A percentile compares a stretch with the other conserved stretches of the same genome.
phyloP scores from a whole-genome alignment of 2,797 vertebrate genomes.

The Heterohyrax brucei region DNA sequence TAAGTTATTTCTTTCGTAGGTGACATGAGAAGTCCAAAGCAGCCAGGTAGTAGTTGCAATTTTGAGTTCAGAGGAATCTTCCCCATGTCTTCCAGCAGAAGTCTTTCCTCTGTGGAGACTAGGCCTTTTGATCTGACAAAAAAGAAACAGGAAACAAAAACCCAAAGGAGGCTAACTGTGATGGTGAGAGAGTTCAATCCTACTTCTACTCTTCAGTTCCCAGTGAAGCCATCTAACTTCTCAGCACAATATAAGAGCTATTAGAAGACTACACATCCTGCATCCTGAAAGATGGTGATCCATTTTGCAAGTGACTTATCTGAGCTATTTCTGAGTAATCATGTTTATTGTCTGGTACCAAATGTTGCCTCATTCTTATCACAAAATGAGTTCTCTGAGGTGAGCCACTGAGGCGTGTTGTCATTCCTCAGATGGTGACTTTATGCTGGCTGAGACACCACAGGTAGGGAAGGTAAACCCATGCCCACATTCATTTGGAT shows the following conservation, averaged over 20 bases:
- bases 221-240: not conserved
- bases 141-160: not conserved
- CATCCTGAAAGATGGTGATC: not conserved
- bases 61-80: not conserved
- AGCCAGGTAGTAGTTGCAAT: not conserved
- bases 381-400: not conserved
- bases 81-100: not conserved
- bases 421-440: not conserved
- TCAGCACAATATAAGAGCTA: not conserved
- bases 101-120: not conserved
- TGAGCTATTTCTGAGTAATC: not conserved
- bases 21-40: not conserved
- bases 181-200: not conserved
- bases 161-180: not conserved
- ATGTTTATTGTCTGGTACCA: not conserved
- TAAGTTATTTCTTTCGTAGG: not conserved
- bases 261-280: not conserved
- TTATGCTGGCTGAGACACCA: not conserved
- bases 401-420: not conserved
- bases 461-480: not conserved
- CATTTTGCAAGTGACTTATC: not conserved
- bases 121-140: not conserved
- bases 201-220: not conserved
- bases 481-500: no score
- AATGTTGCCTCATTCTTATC: not conserved